Base-by-base conservation (phyloP, 2,113 vertebrate species). In the Pseudois nayaur region DNA sequence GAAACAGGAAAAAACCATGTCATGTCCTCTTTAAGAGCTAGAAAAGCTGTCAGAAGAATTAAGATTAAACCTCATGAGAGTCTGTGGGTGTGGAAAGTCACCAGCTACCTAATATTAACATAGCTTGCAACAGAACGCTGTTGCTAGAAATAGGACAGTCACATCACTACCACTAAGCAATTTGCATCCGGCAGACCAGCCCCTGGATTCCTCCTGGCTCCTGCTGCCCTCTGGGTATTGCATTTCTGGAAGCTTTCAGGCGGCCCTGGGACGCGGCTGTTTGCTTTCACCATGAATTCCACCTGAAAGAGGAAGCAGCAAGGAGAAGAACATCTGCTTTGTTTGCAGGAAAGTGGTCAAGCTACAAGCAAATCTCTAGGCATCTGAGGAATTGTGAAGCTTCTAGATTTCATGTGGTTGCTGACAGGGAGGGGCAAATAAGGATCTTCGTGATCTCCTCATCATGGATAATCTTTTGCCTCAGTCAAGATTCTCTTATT, bases 381-480 rank as follows among this genome's bases (percentile, higher is more conserved):
- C 88, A 43, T 95, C 83, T 67, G 91, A 71, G 48, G 33, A 86
- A 81, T 31, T 86, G 91, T 36, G 48, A 88, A 96, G 88, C 94
- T 81, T 95, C 83, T 52, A 57, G 31, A 88, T 86, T 79, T 96
- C 85, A 7, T 93, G 91, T 60, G 86, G 85, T 98, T 97, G 84
- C 83, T 79, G 83, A 92, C 92, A 60, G 92, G 97, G 96, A 92
- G 84, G 82, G 87, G 84, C 94, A 67, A 57, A 81, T 81, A 29
- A 93, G 94, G 96, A 96, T 92, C 82, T 95, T 94, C 91, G 91
- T 76, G 94, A 54, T 71, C 54, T 85, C 74, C 79, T 92, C 97
- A 84, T 86, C 31, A 98, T 99, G 98, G 98, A 98, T 98, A 97
- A 98, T 98, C 95, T 97, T 74, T 85, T 98, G 85, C 97, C 97